Conservation (phyloP, 2,888 invertebrate species). For the Rhabditoides inermis region DNA sequence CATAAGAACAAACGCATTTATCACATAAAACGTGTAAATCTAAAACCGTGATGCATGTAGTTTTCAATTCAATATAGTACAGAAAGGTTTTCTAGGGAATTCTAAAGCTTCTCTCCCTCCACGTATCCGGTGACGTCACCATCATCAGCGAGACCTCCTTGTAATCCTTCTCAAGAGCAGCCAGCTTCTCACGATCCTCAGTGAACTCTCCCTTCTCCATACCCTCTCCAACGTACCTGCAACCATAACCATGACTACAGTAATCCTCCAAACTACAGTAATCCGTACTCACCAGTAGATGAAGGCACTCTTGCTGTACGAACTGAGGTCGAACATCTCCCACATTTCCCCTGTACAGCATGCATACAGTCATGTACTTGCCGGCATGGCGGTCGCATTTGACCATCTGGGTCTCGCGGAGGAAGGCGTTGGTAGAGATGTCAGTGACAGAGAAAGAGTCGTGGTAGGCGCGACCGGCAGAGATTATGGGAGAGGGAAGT, state of each 20-base stretch:
- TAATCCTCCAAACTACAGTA: no score
- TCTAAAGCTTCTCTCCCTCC: no score
- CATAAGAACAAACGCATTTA: no score
- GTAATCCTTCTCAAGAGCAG: slow-evolving; percentile 35
- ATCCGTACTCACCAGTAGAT: slow-evolving; percentile 57
- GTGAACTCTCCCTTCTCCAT: slow-evolving; percentile 50
- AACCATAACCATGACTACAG: no score
- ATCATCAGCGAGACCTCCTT: no score
- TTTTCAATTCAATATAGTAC: no score
- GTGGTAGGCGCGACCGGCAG: slow-evolving; percentile 38
- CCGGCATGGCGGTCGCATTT: slow-evolving; percentile 69
- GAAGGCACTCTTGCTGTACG: slow-evolving; percentile 38
- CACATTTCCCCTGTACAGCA: slow-evolving; percentile 69
- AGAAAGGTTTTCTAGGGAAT: no score
- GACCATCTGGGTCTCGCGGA: slow-evolving; percentile 80
- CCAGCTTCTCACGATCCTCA: slow-evolving; percentile 44
- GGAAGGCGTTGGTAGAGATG: slow-evolving; percentile 84
- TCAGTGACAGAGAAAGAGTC: slow-evolving; percentile 58
- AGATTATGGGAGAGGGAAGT: slow-evolving; percentile 64
- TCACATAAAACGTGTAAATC: no score
- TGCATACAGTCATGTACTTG: slow-evolving; percentile 56
- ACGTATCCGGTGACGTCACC: no score
- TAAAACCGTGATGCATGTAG: no score
- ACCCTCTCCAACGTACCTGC: slow-evolving; percentile 55
- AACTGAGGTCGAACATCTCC: slow-evolving; percentile 64